Evolutionary conservation across 1,140 invertebrate species (phyloP).

Genomic region (Solenopsis fugax): DNA sequence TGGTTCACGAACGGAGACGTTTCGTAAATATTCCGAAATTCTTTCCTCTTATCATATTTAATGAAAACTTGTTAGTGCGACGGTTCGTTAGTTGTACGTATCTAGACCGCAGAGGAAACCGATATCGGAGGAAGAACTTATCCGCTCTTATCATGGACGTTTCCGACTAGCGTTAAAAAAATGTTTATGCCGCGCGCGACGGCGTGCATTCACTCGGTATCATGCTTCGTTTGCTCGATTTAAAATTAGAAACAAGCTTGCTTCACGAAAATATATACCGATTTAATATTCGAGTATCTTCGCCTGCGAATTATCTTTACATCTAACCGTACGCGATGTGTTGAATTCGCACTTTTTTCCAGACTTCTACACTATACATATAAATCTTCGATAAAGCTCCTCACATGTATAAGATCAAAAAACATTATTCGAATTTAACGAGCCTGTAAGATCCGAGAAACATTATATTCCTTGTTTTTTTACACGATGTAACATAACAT

Average conservation of each 20-base stretch:
- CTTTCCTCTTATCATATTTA: constrained; percentile 40
- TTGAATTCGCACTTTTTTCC: not conserved
- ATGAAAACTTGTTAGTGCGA: constrained; percentile 47
- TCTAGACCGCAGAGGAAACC: constrained; percentile 55
- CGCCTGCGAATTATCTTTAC: not conserved
- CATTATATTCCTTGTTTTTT: not conserved
- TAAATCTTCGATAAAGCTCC: not conserved
- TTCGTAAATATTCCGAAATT: constrained; percentile 55
- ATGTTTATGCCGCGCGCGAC: constrained; percentile 36
- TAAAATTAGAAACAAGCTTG: constrained; percentile 15
- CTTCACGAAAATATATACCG: constrained; percentile 4
- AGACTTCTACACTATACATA: not conserved
- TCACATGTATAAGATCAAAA: not conserved
- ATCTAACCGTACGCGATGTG: not conserved
- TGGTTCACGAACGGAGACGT: constrained; percentile 12
- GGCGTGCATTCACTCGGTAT: not conserved
- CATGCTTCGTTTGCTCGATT: not conserved
- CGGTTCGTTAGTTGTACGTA: constrained; percentile 24
- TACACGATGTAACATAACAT: not conserved
- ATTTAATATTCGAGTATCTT: not conserved
- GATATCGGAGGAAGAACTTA: constrained; percentile 61
- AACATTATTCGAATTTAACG: not conserved
- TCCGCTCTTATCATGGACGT: constrained; percentile 53
- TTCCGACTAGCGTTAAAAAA: constrained; percentile 58
- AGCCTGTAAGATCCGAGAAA: not conserved